phyloP scores from a whole-genome alignment of 1,140 invertebrate species.

The Saccostrea glomerata region DNA sequence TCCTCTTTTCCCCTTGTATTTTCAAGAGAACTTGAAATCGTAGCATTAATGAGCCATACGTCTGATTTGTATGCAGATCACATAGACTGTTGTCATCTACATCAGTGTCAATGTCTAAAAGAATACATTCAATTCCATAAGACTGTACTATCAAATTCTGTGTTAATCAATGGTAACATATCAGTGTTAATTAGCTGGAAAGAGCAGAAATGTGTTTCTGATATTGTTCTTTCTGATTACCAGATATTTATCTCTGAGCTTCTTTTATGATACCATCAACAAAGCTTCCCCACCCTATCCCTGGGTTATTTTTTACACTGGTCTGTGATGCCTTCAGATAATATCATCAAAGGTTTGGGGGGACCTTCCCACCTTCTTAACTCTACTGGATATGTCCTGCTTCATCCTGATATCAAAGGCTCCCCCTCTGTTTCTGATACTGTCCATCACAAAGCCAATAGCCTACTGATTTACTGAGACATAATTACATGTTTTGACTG shows the following conservation, averaged over 20 bases:
- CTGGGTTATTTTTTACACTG: conserved; percentile 7
- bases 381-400: conserved; percentile 7
- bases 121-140: not conserved
- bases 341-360: conserved; percentile 1
- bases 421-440: not conserved
- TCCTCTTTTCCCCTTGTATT: not conserved
- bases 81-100: not conserved
- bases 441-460: conserved; percentile 30
- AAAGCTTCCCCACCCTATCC: conserved; percentile 13
- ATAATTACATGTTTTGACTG: conserved; percentile 34
- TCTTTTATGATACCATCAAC: not conserved
- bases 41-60: not conserved
- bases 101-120: not conserved
- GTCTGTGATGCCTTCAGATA: conserved; percentile 7
- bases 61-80: not conserved
- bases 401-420: conserved; percentile 14
- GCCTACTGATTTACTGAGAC: conserved; percentile 21
- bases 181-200: not conserved
- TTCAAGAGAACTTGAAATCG: not conserved
- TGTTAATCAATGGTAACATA: not conserved
- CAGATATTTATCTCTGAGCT: not conserved
- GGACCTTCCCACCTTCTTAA: not conserved
- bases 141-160: not conserved
- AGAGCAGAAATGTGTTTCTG: conserved; percentile 12
- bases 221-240: conserved; percentile 9